phyloP scores from a whole-genome alignment of 2,113 vertebrate genomes.

The Passer montanus region DNA sequence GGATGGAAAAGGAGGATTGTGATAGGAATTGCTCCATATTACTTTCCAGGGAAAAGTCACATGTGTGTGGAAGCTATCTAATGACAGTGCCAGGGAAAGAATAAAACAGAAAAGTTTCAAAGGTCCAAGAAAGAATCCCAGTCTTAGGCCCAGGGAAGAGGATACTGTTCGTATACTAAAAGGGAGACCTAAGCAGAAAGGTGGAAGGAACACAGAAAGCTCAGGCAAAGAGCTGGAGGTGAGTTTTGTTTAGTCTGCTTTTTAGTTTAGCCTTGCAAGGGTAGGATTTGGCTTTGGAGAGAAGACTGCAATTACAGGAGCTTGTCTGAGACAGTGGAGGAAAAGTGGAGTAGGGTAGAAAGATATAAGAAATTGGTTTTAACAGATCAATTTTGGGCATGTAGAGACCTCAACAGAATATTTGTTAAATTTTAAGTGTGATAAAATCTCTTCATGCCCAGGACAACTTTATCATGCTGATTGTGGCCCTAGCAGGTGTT shows the following conservation, averaged over 20 bases:
- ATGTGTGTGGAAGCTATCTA: neutral
- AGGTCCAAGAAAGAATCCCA: neutral
- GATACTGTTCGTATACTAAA: neutral
- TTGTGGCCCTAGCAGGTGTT: neutral
- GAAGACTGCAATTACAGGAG: neutral
- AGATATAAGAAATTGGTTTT: neutral
- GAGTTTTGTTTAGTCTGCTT: neutral
- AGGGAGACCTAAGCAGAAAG: neutral
- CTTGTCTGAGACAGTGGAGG: neutral
- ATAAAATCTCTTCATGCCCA: neutral
- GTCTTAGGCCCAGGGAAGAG: neutral
- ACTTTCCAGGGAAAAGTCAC: neutral
- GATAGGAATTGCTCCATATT: slow-evolving; percentile 25
- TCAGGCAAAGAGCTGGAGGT: neutral
- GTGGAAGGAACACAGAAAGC: neutral
- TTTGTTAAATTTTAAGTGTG: neutral
- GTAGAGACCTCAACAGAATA: neutral
- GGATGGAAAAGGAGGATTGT: neutral
- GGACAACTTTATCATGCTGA: neutral
- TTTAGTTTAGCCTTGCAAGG: neutral
- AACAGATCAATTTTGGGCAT: neutral
- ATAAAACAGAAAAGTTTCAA: neutral
- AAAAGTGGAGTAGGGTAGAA: neutral
- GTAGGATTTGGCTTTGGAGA: neutral
- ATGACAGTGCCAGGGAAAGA: neutral